These are phyloP conservation scores for Agapornis canus DNA, from an alignment of 2,797 vertebrate species.

Conservation along the genomic window DNA sequence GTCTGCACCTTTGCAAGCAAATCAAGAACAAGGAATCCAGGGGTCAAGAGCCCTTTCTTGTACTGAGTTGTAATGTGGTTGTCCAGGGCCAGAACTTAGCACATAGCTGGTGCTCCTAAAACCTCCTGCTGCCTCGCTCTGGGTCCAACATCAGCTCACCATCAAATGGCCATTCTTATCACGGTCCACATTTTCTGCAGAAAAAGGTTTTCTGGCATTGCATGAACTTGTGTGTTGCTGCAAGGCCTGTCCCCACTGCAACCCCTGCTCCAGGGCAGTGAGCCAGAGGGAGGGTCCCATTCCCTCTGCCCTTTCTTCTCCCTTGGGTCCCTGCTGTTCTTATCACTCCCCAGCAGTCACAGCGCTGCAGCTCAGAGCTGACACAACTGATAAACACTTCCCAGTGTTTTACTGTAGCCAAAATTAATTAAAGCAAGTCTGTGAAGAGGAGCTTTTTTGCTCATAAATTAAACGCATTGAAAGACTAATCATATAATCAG, in stretches of 20 bases:
- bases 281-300: not conserved
- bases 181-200: not conserved
- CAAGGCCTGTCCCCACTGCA: not conserved
- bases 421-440: constrained; percentile 23
- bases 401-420: not conserved
- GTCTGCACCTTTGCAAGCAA: not conserved
- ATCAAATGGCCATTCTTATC: not conserved
- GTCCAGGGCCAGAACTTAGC: not conserved
- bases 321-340: not conserved
- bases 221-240: not conserved
- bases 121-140: not conserved
- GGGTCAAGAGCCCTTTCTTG: not conserved
- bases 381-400: not conserved
- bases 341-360: not conserved
- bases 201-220: not conserved
- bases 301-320: not conserved
- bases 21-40: not conserved
- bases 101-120: fast-evolving
- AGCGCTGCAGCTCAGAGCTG: not conserved
- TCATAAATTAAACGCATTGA: constrained; percentile 28
- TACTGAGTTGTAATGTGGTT: fast-evolving
- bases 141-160: not conserved
- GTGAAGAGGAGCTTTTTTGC: not conserved
- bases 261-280: fast-evolving
- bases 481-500: constrained; percentile 1